Evolutionary conservation across 1,140 invertebrate species (phyloP).

Genomic region (Lamellibrachia luymesi): DNA sequence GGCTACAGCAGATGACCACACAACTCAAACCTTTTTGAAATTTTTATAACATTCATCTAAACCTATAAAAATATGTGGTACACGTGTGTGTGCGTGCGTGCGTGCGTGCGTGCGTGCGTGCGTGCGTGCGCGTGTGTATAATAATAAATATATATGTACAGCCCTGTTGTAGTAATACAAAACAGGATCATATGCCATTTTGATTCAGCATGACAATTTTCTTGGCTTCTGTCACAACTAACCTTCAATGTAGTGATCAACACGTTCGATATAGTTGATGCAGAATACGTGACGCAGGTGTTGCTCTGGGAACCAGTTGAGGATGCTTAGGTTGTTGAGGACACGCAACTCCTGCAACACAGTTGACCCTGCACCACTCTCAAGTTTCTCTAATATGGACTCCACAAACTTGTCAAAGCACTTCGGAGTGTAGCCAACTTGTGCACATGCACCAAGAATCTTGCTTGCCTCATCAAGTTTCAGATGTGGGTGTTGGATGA

Average conservation of each 20-base stretch:
- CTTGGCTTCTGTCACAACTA: neutral
- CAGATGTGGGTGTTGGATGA: neutral
- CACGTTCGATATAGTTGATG: neutral
- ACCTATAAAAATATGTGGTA: too few species aligned
- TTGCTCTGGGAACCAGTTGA: neutral
- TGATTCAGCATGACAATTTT: neutral
- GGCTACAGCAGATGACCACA: too few species aligned
- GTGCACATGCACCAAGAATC: conserved; percentile 9
- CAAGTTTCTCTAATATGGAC: neutral
- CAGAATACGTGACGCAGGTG: neutral
- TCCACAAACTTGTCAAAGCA: neutral
- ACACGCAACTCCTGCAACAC: neutral
- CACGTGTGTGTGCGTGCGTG: too few species aligned
- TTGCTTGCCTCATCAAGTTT: conserved; percentile 9
- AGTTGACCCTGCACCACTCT: neutral
- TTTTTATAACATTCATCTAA: too few species aligned
- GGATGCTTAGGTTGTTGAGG: neutral
- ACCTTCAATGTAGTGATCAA: neutral
- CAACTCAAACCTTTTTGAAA: too few species aligned
- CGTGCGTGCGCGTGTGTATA: too few species aligned
- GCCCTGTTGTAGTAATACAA: too few species aligned
- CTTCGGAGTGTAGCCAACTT: neutral
- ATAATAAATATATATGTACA: too few species aligned
- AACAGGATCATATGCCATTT: too few species aligned
- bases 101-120: too few species aligned